Evolutionary conservation across 2,113 vertebrate species (phyloP).

Genomic region (Perccottus glenii): DNA sequence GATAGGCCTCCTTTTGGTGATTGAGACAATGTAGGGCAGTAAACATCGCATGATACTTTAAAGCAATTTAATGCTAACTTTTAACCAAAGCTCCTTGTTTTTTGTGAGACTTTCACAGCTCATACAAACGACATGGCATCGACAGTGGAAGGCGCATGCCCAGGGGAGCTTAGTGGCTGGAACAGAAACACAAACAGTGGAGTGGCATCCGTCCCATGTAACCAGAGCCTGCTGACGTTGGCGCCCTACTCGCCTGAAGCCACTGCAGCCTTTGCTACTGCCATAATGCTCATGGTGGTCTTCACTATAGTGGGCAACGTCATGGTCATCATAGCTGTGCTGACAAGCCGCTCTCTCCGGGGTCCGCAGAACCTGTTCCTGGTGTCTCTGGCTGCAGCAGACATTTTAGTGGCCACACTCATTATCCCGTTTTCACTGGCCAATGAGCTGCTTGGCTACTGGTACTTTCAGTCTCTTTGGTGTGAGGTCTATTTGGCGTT

Average conservation of each 20-base stretch:
- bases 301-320: conserved; percentile 92
- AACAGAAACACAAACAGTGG: conserved; percentile 59
- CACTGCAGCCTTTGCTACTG: conserved; percentile 82
- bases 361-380: conserved; percentile 85
- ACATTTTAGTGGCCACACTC: conserved; percentile 88
- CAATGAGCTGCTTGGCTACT: conserved; percentile 92
- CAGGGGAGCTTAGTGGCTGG: conserved; percentile 64
- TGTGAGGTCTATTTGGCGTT: conserved; percentile 94
- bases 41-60: no score
- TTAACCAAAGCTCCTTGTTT: background rate
- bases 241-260: conserved; percentile 81
- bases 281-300: conserved; percentile 88
- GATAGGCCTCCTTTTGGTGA: no score
- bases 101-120: background rate
- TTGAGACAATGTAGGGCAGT: no score
- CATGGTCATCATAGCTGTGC: conserved; percentile 91
- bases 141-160: conserved; percentile 67
- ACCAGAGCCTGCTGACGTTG: conserved; percentile 72
- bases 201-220: conserved; percentile 68
- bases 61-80: background rate
- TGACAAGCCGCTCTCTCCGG: conserved; percentile 82
- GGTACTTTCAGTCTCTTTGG: conserved; percentile 92
- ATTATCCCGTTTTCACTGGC: conserved; percentile 90
- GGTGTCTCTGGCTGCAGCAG: conserved; percentile 86
- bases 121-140: conserved; percentile 53